Base-by-base conservation (phyloP, 2,113 vertebrate species). In the Gracilinanus agilis region DNA sequence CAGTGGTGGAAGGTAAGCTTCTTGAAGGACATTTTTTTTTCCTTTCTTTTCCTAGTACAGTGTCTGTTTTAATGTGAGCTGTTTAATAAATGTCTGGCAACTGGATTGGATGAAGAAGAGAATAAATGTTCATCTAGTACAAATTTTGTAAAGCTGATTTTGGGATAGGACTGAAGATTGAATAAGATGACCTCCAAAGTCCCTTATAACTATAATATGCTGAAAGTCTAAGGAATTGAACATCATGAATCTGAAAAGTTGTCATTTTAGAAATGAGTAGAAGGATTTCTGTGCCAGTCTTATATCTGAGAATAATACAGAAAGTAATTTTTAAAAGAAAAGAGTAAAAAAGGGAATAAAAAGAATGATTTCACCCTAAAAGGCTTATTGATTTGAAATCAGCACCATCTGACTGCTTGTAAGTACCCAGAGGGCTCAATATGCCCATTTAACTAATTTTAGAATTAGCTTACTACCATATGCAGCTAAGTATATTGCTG, bases 201-300 rank as follows among this genome's bases (percentile, higher is more conserved):
- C 3, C 89, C 92, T 93, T 55, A 34, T 34, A 95, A 53, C 2
- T 40, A 44, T 55, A 24, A 90, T 0, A 94, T 2, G 4, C 88
- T 54, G 91, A 24, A 16, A 92, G n/a, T 95, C 58, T 95, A 90
- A 94, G 2, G 34, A 9, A 95, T 10, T 54, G 16, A 2, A 0
- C 10, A 34, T 27, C n/a, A 25, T 21, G 90, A 91, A 49, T 67
- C 24, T 29, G 40, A 5, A 92, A 93, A 44, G 53, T 10, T 4
- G 88, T 10, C 9, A 93, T 53, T 5, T 96, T 16, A 53, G 89
- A 95, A 96, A 90, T 54, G 9, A 40, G n/a, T 27, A 21, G 53
- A 83, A 94, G 16, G 23, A 83, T 2, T 83, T 94, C 25, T 25
- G 61, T 21, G 61, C 0, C 5, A 55, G 10, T 92, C 13, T 16